Percentiles rank a stretch among this genome's conserved stretches.
phyloP scores from a whole-genome alignment of 2,113 vertebrate species.

The Rhagologus leucostigma region DNA sequence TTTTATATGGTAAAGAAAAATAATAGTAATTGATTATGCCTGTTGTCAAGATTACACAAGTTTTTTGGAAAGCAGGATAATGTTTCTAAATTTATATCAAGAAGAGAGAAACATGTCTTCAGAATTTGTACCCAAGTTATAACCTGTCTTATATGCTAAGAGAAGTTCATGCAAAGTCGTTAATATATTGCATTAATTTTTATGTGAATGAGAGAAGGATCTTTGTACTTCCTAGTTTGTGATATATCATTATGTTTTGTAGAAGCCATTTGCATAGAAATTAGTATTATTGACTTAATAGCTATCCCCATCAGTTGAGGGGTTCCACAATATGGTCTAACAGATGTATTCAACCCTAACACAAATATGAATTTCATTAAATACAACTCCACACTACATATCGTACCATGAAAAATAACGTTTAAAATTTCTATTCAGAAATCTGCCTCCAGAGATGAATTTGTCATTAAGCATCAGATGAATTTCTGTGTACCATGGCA shows the following conservation, averaged over 20 bases:
- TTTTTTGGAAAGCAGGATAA: not conserved
- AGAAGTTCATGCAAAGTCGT: not conserved
- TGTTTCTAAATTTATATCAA: not conserved
- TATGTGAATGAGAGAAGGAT: not conserved
- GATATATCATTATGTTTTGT: not conserved
- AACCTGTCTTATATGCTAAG: not conserved
- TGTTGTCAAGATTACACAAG: not conserved
- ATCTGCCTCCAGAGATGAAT: not conserved
- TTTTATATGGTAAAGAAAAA: conserved; percentile 71
- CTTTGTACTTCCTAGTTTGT: not conserved
- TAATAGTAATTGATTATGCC: conserved; percentile 17
- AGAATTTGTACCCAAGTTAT: not conserved
- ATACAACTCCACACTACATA: not conserved
- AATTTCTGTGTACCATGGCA: not conserved
- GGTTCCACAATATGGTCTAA: not conserved
- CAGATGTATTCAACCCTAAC: not conserved
- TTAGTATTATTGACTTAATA: not conserved
- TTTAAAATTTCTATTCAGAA: not conserved
- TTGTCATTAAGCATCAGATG: not conserved
- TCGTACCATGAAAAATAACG: not conserved
- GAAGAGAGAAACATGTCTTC: not conserved
- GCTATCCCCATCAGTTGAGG: not conserved
- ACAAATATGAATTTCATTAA: not conserved
- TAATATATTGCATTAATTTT: not conserved
- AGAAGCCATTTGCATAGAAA: not conserved